phyloP scores from a whole-genome alignment of 1,140 invertebrate genomes.

The Agrypnia vestita region DNA sequence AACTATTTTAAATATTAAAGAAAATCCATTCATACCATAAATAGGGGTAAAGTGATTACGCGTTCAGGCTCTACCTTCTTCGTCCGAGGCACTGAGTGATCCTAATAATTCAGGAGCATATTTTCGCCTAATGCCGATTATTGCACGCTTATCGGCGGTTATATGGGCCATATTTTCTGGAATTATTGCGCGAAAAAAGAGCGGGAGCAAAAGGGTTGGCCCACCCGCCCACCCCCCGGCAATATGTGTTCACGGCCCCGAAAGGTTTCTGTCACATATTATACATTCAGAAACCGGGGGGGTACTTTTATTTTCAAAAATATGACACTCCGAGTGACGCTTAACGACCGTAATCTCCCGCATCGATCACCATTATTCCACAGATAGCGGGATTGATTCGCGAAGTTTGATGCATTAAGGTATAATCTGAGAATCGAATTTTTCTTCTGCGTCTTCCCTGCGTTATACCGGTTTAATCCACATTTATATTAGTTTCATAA shows the following conservation, averaged over 20 bases:
- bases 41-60: background rate
- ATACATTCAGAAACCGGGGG: slow-evolving; percentile 37
- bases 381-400: slow-evolving; percentile 45
- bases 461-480: background rate
- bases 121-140: slow-evolving; percentile 61
- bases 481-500: background rate
- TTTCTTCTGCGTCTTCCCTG: slow-evolving; percentile 2
- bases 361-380: slow-evolving; percentile 45
- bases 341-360: slow-evolving; percentile 52
- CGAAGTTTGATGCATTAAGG: slow-evolving; percentile 40
- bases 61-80: slow-evolving; percentile 19
- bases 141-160: slow-evolving; percentile 61
- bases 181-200: slow-evolving; percentile 59
- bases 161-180: slow-evolving; percentile 60
- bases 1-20: too few species aligned
- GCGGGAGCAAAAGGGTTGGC: slow-evolving; percentile 53
- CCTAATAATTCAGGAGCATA: slow-evolving; percentile 61
- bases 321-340: slow-evolving; percentile 37
- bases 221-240: background rate
- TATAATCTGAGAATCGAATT: slow-evolving; percentile 26
- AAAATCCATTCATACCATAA: background rate
- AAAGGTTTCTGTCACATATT: slow-evolving; percentile 53
- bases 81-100: slow-evolving; percentile 46
- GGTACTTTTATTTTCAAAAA: slow-evolving; percentile 51
- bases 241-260: slow-evolving; percentile 19